Evolutionary conservation across 1,140 invertebrate species (phyloP), one percentile per base, ranked within the genome.

Genomic region (Paraescarpia echinospica): DNA sequence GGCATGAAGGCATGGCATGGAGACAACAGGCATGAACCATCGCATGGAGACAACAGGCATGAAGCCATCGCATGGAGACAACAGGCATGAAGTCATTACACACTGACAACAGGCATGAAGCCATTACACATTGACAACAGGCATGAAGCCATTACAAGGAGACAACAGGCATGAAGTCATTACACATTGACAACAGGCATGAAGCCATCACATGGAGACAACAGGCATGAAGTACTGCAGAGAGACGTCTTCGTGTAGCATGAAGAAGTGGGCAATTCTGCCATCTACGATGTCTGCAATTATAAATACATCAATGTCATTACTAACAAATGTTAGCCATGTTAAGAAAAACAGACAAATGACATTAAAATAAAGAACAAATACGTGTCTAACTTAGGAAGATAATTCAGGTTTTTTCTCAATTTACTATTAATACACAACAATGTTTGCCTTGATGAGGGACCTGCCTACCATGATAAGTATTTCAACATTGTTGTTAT

Each of bases 241-340:
- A 34, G 96, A 96, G 18, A 97, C 95, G 94, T 97, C 97, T 88
- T 97, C 96, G 93, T 97, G 96, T 91, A 96, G 95, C 35, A 97
- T 94, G 93, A 96, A 96, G 91, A 97, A 96, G 94, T 97, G 97
- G 1, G 97, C 94, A 91, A 97, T 95, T 93, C 94, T 95, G 41
- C 96, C 95, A 41, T 96, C 93, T 22, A 97, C 94, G 92, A 97
- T 96, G 94, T 97, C 97, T 96, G 95, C 93, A 95, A 95, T n/a
- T 90, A 77, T 92, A 93, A 94, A 93, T n/a, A n/a, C n/a, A n/a
- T 77, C 41, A 91, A 41, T 18, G 35, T 88, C 48, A n/a, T 34
- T 35, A 93, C 35, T 34, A 48, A 88, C 89, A 33, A 92, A 4
- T 48, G 33, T 93, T 51, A 93, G 18, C 91, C n/a, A 90, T n/a